Evolutionary conservation across 2,888 invertebrate genomes (phyloP).

Genomic region (Nudaria mundana): DNA sequence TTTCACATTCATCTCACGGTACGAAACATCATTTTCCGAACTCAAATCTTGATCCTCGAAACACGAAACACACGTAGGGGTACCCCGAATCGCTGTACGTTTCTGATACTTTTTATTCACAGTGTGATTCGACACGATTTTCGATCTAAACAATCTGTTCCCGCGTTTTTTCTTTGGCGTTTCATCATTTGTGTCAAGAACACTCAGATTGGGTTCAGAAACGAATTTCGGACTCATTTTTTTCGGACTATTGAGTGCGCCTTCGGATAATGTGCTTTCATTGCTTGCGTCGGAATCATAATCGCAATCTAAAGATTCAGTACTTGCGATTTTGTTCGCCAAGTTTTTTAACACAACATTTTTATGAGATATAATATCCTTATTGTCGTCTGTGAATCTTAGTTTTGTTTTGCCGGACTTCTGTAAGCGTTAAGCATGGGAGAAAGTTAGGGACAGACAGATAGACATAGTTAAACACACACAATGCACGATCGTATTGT

Average conservation of each 20-base stretch:
- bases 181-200: conserved; percentile 57
- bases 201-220: conserved; percentile 72
- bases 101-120: conserved; percentile 71
- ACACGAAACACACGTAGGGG: conserved; percentile 72
- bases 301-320: conserved; percentile 63
- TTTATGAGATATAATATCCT: conserved; percentile 68
- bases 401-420: conserved; percentile 63
- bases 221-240: conserved; percentile 74
- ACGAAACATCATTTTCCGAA: conserved; percentile 44
- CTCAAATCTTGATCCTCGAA: conserved; percentile 65
- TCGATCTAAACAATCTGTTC: conserved; percentile 66
- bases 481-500: conserved; percentile 26
- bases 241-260: conserved; percentile 56
- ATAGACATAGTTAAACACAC: conserved; percentile 19
- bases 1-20: conserved; percentile 18
- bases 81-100: conserved; percentile 49
- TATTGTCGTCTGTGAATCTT: conserved; percentile 55
- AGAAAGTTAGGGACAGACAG: conserved; percentile 48
- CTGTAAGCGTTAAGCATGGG: conserved; percentile 55
- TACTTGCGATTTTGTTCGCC: conserved; percentile 67
- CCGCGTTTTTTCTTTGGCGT: conserved; percentile 72
- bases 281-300: conserved; percentile 70
- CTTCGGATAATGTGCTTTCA: conserved; percentile 71
- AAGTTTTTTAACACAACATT: conserved; percentile 71
- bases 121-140: conserved; percentile 53